Base-by-base conservation (phyloP, 2,888 invertebrate species). In the Bursaphelenchus okinawaensis region DNA sequence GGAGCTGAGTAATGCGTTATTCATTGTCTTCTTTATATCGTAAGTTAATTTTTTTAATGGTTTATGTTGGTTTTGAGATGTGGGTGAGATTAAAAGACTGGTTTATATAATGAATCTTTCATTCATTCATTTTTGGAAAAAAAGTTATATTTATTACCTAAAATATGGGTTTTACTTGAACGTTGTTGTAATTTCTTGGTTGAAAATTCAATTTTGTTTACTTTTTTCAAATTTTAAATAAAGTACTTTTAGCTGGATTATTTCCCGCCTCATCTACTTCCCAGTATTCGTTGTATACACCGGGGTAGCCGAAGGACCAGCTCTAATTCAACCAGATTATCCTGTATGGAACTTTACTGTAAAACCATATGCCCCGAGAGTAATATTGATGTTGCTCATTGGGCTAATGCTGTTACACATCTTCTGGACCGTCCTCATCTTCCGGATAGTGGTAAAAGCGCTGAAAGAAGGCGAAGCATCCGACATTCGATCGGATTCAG, bases 351-450 rank as follows among this genome's bases (percentile, higher is more conserved):
- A 58, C 56, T 28, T 67, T 24, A 50, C 51, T 23, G 66, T 71
- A 65, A 63, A 70, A 12, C 79, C 79, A n/a, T 75, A 75, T 60
- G 76, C 71, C 19, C 79, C 79, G 7, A 72, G 79, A 2, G 55
- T 77, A 9, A 75, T 78, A 40, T 69, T 79, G 28, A 56, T 77
- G 19, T 69, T 79, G 26, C 65, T 79, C 23, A 66, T 71, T 26
- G 57, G 67, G n/a, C 69, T 79, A 6, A 66, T 78, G 40, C 63
- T 73, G 23, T 71, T 79, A 6, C 79, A 79, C 66, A 60, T 79
- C 57, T 79, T 79, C 72, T 79, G 79, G 79, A 79, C 79, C 0
- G 68, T 75, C 54, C 68, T 79, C 60, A 79, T 79, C 55, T 61
- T 73, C 31, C 71, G 65, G 62, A 72, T 73, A 19, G 73, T 70